Evolutionary conservation across 1,140 invertebrate species (phyloP).

Genomic region (Gonatopus flavifemur): DNA sequence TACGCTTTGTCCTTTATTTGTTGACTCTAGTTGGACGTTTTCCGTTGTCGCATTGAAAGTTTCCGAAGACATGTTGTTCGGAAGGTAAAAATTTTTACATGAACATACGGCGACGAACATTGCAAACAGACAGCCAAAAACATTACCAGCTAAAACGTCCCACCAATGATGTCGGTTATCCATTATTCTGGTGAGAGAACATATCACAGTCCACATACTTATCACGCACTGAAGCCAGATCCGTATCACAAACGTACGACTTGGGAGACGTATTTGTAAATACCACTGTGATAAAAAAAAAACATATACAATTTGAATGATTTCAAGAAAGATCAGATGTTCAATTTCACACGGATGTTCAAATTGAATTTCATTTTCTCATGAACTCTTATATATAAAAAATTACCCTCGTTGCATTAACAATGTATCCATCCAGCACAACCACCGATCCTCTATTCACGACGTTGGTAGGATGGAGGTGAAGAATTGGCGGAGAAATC

Average conservation of each 20-base stretch:
- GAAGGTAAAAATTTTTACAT: constrained; percentile 29
- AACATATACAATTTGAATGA: too few species aligned
- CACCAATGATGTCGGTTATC: constrained; percentile 78
- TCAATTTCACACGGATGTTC: too few species aligned
- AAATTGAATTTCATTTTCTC: too few species aligned
- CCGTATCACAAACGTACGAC: constrained; percentile 59
- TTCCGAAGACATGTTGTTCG: background rate
- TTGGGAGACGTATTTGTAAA: constrained; percentile 63
- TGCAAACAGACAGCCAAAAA: constrained; percentile 61
- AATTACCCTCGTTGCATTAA: too few species aligned
- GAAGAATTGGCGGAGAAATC: too few species aligned
- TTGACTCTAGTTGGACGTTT: constrained; percentile 23
- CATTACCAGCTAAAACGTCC: constrained; percentile 69
- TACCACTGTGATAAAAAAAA: constrained; percentile 64
- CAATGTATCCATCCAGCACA: too few species aligned
- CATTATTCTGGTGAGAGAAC: constrained; percentile 68
- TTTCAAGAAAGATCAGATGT: too few species aligned
- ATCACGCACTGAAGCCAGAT: constrained; percentile 66
- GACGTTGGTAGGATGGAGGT: too few species aligned
- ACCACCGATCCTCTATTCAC: too few species aligned
- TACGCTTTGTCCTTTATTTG: constrained; percentile 31
- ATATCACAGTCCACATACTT: constrained; percentile 64
- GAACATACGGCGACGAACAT: constrained; percentile 59
- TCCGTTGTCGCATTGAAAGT: constrained; percentile 19
- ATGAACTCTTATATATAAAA: too few species aligned